Evolutionary conservation across 2,797 vertebrate species (phyloP), one percentile per base, ranked within the genome.

Genomic region (Muscicapa striata): DNA sequence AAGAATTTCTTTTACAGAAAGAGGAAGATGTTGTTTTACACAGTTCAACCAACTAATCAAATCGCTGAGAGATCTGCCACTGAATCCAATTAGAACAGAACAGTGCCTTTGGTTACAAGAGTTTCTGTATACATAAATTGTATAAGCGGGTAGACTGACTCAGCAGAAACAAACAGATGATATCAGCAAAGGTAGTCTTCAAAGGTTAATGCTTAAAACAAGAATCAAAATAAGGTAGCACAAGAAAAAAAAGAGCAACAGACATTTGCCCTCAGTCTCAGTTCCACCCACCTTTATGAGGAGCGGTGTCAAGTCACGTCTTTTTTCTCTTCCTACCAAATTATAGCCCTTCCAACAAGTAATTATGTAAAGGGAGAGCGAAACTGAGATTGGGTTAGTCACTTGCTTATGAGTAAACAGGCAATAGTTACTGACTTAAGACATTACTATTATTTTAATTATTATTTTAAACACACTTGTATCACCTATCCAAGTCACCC

Each of bases 101-200:
- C 86, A 95, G 51, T 90, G 96, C 93, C 92, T 92, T 97, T 94
- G 93, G 95, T 96, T 97, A 95, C 93, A 91, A 36, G 90, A 97
- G 93, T 94, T 95, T 97, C 93, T 91, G 87, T 94, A 95, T 78
- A 95, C 89, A 95, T 95, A 89, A 85, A 84, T 90, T 90, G 63
- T 92, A 69, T 88, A 96, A 91, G 75, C 41, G 58, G 49, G 86
- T 86, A 87, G 89, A 96, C 93, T 96, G 96, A 97, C 88, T 97
- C 96, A 97, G 96, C 95, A 94, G 91, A 97, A 97, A 88, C 90
- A 96, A 96, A 94, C 87, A 94, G 96, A 93, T 96, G 81, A 84
- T 95, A 96, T 97, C 97, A 97, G 95, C 95, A 96, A 96, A 97
- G 92, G 93, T 87, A 94, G 78, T 95, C 95, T 97, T 95, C 95